Evolutionary conservation across 2,888 invertebrate species (phyloP).

Genomic region (Acleris sparsana): DNA sequence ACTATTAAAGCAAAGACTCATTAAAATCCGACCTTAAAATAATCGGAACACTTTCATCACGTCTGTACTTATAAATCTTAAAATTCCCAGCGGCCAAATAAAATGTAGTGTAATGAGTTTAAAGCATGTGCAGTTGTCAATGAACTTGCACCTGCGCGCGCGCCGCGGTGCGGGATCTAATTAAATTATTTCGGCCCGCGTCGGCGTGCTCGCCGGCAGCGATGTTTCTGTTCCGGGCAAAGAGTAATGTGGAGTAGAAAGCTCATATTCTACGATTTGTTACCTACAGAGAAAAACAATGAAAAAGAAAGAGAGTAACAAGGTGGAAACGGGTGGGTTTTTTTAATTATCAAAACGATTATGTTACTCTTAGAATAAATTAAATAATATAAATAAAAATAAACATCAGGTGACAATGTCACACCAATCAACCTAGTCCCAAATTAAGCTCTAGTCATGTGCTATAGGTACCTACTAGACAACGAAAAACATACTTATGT

Average conservation of each 20-base stretch:
- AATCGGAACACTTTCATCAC: not conserved
- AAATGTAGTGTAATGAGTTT: slow-evolving; percentile 15
- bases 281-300: too few species aligned
- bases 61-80: not conserved
- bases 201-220: slow-evolving; percentile 55
- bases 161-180: slow-evolving; percentile 54
- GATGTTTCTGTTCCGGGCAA: slow-evolving; percentile 42
- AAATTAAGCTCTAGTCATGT: too few species aligned
- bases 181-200: slow-evolving; percentile 65
- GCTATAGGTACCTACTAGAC: too few species aligned
- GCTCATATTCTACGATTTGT: not conserved
- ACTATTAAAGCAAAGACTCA: too few species aligned
- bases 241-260: slow-evolving; percentile 36
- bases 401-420: too few species aligned
- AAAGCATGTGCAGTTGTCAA: slow-evolving; percentile 16
- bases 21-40: not conserved
- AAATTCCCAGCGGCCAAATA: not conserved
- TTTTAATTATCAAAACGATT: too few species aligned
- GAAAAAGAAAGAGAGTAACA: too few species aligned
- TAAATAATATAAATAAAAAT: too few species aligned
- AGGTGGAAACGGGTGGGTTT: too few species aligned
- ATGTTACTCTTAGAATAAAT: too few species aligned
- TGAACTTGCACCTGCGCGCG: slow-evolving; percentile 35
- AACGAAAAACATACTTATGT: too few species aligned
- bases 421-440: too few species aligned